Base-by-base conservation (phyloP, 2,797 vertebrate species). In the Buceros bicornis region DNA sequence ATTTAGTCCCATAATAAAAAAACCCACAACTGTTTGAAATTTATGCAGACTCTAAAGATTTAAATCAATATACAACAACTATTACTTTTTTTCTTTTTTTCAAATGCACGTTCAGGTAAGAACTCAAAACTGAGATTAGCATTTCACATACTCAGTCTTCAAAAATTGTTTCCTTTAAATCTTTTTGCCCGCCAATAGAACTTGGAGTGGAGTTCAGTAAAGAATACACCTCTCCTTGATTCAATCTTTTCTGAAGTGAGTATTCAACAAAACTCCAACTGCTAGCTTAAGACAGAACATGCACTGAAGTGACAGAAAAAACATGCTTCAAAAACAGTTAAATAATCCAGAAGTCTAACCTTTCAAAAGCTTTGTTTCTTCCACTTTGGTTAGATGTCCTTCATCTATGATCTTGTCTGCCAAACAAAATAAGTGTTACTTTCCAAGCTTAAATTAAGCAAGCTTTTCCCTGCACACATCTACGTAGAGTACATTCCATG, bases 341-440 rank as follows among this genome's bases (percentile, higher is more conserved):
- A 79, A 95, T 79, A 95, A 96, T 82, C 69, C 96, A 94, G 86
- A 97, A 88, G 37, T 97, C 98, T 87, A 98, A 98, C 98, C 98
- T 98, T 98, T 98, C 90, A 98, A 98, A 97, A 98, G 97, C 97
- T 97, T 98, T 95, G 97, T 97, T 96, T 98, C 98, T 97, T 98
- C 98, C 87, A 96, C 98, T 98, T 98, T 98, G 94, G 98, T 98
- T 96, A 98, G 98, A 98, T 98, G 98, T 95, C 98, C 98, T 96
- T 98, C 98, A 64, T 98, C 98, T 96, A 98, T 98, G 97, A 98
- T 98, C 97, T 98, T 98, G 97, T 98, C 98, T 98, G 98, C 97
- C 97, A 98, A 98, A 98, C 95, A 98, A 98, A 98, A 98, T 85
- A 98, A 97, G 97, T 28, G 96, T 98, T 98, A 98, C 93, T 93